Conservation (phyloP, 2,888 invertebrate genomes). For the Pseudolycoriella hygida region DNA sequence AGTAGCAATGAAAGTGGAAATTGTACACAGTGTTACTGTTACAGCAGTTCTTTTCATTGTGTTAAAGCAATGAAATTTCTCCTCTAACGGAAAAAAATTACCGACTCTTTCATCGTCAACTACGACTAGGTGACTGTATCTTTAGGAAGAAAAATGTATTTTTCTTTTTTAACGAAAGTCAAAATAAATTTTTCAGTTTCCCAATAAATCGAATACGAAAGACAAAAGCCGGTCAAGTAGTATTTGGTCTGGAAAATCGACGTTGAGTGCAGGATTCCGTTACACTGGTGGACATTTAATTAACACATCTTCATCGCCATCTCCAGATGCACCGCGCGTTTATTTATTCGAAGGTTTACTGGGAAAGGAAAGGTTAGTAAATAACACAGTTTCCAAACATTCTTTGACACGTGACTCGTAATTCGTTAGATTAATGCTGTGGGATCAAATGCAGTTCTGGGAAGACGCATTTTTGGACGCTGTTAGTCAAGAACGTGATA, state of each 20-base stretch:
- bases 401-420: too few relatives aligned
- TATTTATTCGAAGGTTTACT: conserved; percentile 81
- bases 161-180: not conserved
- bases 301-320: conserved; percentile 70
- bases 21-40: too few relatives aligned
- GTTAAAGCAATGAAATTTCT: too few relatives aligned
- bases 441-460: conserved; percentile 99
- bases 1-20: too few relatives aligned
- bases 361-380: conserved; percentile 30
- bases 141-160: not conserved
- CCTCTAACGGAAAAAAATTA: too few relatives aligned
- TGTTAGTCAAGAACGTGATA: conserved; percentile 91
- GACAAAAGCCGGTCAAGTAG: conserved; percentile 70
- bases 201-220: conserved; percentile 28
- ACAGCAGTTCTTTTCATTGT: too few relatives aligned
- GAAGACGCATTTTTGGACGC: conserved; percentile 98
- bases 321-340: conserved; percentile 74
- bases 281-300: conserved; percentile 76
- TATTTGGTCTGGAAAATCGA: conserved; percentile 85
- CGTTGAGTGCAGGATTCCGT: conserved; percentile 68
- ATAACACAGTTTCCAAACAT: too few relatives aligned
- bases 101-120: too few relatives aligned
- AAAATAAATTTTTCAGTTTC: conserved; percentile 4
- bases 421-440: conserved; percentile 66
- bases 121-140: too few relatives aligned